Evolutionary conservation across 1,140 invertebrate species (phyloP), one percentile per base, ranked within the genome.

Genomic region (Lepidurus packardi): DNA sequence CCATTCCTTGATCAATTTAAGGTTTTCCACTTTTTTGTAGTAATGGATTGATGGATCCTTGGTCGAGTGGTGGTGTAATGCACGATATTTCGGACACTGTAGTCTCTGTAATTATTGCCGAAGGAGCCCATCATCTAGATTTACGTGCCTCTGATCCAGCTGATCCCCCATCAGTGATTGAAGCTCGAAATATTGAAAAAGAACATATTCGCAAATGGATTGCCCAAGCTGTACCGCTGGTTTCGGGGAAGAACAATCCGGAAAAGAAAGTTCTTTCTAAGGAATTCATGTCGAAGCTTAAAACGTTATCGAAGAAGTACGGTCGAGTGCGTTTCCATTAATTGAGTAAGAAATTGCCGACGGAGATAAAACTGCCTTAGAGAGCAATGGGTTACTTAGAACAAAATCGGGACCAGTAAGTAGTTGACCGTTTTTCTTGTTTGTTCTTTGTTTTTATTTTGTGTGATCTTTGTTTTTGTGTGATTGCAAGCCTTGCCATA

Each of bases 101-200:
- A 0, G 83, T 90, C 4, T 89, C 93, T 4, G 86, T 98, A 2
- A 87, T 96, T 16, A 93, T 99, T 77, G 90, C 92, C 4, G 91
- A 96, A 84, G 93, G 91, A 0, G 96, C 96, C 9, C 96, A 98
- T 87, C 97, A 98, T 84, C 87, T 97, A 43, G 97, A 98, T 85
- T 87, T 98, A 21, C 89, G 96, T 82, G 86, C 86, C 0, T 85
- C 88, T 4, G 90, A 95, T 85, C 84, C 86, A 0, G 83, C 85
- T 10, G 95, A 97, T 85, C 92, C 94, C 0, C 81, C 83, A 1
- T 89, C 89, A 21, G 93, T 97, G 0, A 86, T 85, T 34, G 81
- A 86, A 75, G 91, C 93, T 1, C 87, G 95, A 77, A 84, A 89
- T 53, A 86, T 89, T 42, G 92, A 95, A 82, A 88, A 87, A 78